Evolutionary conservation across 2,888 invertebrate species (phyloP).

Genomic region (Spicauda simplicius): DNA sequence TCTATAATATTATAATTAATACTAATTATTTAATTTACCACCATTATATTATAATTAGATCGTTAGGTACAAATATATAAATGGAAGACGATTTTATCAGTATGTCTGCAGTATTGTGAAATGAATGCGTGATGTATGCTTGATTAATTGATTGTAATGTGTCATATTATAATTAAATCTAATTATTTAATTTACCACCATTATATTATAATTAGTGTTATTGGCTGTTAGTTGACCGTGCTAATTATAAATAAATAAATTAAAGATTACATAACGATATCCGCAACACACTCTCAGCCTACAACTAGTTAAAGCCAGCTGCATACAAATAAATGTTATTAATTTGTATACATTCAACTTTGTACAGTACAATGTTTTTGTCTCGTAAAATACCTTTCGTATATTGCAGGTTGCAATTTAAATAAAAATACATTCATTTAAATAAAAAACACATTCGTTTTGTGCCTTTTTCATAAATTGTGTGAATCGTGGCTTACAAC

Average conservation of each 20-base stretch:
- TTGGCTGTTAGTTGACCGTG: too few relatives aligned
- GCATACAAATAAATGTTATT: conserved; percentile 18
- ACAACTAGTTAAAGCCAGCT: background rate
- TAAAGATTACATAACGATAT: background rate
- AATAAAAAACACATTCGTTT: background rate
- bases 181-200: too few relatives aligned
- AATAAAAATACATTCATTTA: background rate
- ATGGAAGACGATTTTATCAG: too few relatives aligned
- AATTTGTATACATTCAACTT: conserved; percentile 3
- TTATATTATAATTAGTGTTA: too few relatives aligned
- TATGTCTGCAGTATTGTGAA: too few relatives aligned
- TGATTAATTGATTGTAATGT: too few relatives aligned
- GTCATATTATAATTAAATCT: too few relatives aligned
- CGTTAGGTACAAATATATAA: too few relatives aligned
- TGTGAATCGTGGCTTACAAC: background rate
- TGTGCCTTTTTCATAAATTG: background rate
- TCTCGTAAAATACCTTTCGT: background rate
- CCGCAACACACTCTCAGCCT: background rate
- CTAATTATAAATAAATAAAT: background rate
- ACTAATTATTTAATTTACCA: too few relatives aligned
- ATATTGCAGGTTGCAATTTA: background rate
- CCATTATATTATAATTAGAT: too few relatives aligned
- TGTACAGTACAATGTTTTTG: conserved; percentile 11
- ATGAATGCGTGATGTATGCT: too few relatives aligned
- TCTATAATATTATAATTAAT: too few relatives aligned